phyloP scores from a whole-genome alignment of 2,113 vertebrate genomes.

The Bungarus multicinctus region DNA sequence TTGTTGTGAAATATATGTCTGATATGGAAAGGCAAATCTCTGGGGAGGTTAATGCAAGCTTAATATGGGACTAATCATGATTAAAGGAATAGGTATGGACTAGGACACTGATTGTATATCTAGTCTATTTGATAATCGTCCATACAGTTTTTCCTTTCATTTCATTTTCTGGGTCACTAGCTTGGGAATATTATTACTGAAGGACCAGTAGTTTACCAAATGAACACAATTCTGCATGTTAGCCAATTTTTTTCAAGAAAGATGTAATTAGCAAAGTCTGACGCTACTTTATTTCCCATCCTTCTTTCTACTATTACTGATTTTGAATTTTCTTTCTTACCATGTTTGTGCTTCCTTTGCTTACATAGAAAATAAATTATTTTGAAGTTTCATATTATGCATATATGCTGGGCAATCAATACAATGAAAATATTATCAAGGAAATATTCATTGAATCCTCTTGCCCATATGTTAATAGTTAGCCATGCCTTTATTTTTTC shows the following conservation, averaged over 20 bases:
- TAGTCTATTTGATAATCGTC: neutral
- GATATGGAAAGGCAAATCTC: neutral
- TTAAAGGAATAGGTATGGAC: neutral
- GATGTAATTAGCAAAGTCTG: neutral
- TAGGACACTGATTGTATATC: neutral
- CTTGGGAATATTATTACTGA: neutral
- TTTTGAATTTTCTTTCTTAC: neutral
- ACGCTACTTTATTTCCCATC: neutral
- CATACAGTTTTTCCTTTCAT: neutral
- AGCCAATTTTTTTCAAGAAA: neutral
- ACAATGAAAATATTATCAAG: neutral
- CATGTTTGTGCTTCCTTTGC: neutral
- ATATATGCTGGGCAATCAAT: neutral
- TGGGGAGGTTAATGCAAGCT: neutral
- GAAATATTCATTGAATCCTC: neutral
- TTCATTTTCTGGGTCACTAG: neutral
- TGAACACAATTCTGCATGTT: neutral
- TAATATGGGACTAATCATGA: neutral
- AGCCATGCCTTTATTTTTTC: neutral
- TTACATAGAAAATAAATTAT: neutral
- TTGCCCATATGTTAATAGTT: neutral
- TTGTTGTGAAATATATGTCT: neutral
- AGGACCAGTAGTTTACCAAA: neutral
- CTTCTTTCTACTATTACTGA: neutral
- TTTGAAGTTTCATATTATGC: neutral